Percentiles rank a stretch among this genome's conserved stretches.
These are phyloP conservation scores for Gnathonemus longibarbis DNA, from an alignment of 2,113 vertebrate species.

Conservation along the genomic window DNA sequence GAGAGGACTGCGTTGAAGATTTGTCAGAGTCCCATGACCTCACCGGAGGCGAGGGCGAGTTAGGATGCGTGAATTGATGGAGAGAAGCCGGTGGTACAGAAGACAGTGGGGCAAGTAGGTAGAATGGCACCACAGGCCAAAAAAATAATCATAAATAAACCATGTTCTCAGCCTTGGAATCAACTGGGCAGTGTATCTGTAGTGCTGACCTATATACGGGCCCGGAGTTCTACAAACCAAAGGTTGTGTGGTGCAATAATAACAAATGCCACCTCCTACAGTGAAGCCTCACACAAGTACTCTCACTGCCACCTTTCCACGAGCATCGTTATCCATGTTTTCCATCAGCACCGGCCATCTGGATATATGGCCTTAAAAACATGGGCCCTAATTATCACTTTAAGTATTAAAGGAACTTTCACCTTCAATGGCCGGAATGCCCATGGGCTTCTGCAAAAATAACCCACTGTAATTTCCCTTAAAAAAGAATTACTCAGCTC, in stretches of 20 bases:
- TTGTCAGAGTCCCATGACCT: constrained; percentile 3
- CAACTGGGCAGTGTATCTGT: not conserved
- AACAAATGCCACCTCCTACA: not conserved
- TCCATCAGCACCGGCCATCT: not conserved
- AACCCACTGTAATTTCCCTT: not conserved
- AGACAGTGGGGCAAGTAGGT: not conserved
- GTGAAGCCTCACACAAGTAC: not conserved
- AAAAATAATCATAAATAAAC: constrained; percentile 3
- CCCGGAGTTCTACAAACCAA: not conserved
- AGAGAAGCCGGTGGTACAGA: not conserved
- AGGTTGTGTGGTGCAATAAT: not conserved
- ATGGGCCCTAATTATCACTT: not conserved
- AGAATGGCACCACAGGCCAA: not conserved
- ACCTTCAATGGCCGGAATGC: not conserved
- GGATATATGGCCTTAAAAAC: not conserved
- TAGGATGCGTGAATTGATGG: not conserved
- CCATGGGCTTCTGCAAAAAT: not conserved
- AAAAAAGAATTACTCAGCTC: not conserved
- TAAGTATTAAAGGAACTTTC: not conserved
- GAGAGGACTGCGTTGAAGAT: not conserved
- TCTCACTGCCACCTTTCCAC: not conserved
- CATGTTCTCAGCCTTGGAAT: not conserved
- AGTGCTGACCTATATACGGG: not conserved
- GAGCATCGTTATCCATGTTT: not conserved
- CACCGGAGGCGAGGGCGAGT: not conserved